Evolutionary conservation across 2,113 vertebrate genomes (phyloP).

Genomic region (Heterochromis multidens): DNA sequence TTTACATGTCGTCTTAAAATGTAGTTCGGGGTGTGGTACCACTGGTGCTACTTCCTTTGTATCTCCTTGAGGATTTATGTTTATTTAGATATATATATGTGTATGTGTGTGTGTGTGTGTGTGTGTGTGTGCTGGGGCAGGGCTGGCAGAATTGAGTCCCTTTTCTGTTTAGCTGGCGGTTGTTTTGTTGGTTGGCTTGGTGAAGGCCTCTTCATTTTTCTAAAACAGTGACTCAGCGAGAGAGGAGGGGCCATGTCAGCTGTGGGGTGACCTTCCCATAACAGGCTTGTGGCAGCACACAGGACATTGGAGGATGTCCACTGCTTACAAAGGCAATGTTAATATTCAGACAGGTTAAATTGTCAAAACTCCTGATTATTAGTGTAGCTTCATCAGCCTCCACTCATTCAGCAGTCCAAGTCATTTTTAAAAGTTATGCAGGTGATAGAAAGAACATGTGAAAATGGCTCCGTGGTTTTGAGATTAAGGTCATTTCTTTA

Average conservation of each 20-base stretch:
- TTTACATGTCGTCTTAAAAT: background rate
- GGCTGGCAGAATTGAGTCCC: background rate
- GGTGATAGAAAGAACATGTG: background rate
- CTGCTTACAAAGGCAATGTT: constrained; percentile 2
- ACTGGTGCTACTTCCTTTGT: background rate
- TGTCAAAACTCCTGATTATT: background rate
- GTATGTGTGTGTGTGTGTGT: background rate
- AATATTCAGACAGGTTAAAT: background rate
- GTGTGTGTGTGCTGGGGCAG: background rate
- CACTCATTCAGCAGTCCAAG: background rate
- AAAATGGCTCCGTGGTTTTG: background rate
- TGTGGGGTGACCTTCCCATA: constrained; percentile 20
- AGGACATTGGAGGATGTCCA: background rate
- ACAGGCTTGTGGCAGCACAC: background rate
- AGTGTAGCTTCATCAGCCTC: background rate
- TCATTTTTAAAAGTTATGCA: background rate
- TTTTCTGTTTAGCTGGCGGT: background rate
- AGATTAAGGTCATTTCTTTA: background rate
- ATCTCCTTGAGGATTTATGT: background rate
- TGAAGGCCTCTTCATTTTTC: constrained; percentile 16
- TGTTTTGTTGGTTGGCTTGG: constrained; percentile 16
- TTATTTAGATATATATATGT: background rate
- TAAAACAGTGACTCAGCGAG: constrained; percentile 39
- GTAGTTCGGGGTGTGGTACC: background rate
- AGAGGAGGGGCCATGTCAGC: background rate